phyloP scores from a whole-genome alignment of 2,888 invertebrate species.

The Helobdella robusta region DNA sequence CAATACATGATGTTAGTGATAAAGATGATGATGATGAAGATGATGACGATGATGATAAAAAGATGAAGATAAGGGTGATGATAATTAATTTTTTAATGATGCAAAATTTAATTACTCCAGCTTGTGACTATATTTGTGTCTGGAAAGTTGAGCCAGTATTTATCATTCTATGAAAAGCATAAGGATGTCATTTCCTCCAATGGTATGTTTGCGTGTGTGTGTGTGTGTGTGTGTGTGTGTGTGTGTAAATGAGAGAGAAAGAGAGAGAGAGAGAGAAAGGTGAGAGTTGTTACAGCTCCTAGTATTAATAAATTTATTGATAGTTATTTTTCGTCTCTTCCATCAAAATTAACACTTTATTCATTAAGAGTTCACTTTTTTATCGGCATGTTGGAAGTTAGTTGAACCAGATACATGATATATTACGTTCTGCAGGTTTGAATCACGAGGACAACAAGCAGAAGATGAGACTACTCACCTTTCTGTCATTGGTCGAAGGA shows the following conservation, averaged over 20 bases:
- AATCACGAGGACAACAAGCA: slow-evolving; percentile 81
- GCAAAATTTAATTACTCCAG: slow-evolving; percentile 37
- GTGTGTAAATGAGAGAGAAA: no score
- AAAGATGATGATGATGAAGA: background rate
- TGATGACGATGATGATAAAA: background rate
- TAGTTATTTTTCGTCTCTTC: no score
- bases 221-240: no score
- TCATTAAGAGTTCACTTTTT: background rate
- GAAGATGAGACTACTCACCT: slow-evolving; percentile 89
- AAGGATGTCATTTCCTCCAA: slow-evolving; percentile 70
- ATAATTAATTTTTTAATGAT: background rate
- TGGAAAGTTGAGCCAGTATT: slow-evolving; percentile 81
- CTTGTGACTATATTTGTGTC: slow-evolving; percentile 86
- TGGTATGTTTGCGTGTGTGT: no score
- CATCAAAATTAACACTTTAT: no score
- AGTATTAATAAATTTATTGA: background rate
- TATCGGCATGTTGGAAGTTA: background rate
- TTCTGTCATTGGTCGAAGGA: slow-evolving; percentile 93
- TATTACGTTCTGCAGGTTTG: no score
- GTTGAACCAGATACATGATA: no score
- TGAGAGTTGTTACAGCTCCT: slow-evolving; percentile 29
- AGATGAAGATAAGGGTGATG: background rate
- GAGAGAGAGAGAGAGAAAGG: no score
- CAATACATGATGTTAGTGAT: slow-evolving; percentile 67
- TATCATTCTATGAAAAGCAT: slow-evolving; percentile 81